Base-by-base conservation (phyloP, 2,113 vertebrate genomes). In the Catagonus wagneri region DNA sequence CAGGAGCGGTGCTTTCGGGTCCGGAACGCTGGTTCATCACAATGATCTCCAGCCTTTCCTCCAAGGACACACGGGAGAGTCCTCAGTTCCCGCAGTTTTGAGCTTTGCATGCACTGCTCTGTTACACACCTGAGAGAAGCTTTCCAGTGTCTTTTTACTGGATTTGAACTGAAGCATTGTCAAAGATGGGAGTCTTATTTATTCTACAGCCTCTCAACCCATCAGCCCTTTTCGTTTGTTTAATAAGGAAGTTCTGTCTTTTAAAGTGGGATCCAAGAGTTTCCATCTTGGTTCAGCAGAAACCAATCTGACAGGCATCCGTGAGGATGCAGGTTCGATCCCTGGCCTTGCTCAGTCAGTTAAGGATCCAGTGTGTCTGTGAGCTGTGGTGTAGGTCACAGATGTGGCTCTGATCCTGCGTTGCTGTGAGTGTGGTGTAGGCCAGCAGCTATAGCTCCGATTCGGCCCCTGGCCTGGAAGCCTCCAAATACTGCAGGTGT, bases 231-330 rank as follows among this genome's bases (percentile, higher is more conserved):
- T 96, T 81, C 81, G 90, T 75, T 91, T 90, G 54, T 94, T 90
- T 60, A 54, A 94, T 60, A 54, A 94, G 84, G 69, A 94, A 66
- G 58, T 93, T 84, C 29, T 93, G 1, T 93, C 69, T 94, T 96
- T 93, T 94, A 81, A 93, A 96, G 72, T 3, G 94, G 27, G 52
- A 19, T 52, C n/a, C 19, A 11, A 80, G 88, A 8, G 44, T 44
- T 44, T 8, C 44, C 44, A 44, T 44, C 44, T 6, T 44, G 44
- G 44, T 8, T 44, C 44, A 44, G 44, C 44, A n/a, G n/a, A n/a
- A n/a, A n/a, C n/a, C n/a, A n/a, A n/a, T n/a, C n/a, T n/a, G n/a
- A n/a, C n/a, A n/a, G n/a, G n/a, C n/a, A n/a, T n/a, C n/a, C n/a
- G n/a, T n/a, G n/a, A n/a, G n/a, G n/a, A n/a, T n/a, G n/a, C n/a